Conservation (phyloP, 2,888 invertebrate genomes). For the Rhamnusium bicolor region DNA sequence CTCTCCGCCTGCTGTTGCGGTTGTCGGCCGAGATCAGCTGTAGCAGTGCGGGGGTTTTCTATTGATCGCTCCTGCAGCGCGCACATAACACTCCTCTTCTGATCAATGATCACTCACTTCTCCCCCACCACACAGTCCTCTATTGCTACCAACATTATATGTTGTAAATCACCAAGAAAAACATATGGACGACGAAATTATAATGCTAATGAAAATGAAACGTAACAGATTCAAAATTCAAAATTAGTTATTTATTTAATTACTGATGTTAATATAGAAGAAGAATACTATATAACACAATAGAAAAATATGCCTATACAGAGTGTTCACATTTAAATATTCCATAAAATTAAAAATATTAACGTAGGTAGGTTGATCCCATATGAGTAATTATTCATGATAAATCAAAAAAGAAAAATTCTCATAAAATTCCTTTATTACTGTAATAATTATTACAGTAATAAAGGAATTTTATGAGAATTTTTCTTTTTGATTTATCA, state of each 20-base stretch:
- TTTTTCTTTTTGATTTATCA: too few relatives aligned
- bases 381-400: too few relatives aligned
- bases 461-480: too few relatives aligned
- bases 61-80: constrained; percentile 63
- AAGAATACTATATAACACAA: neutral
- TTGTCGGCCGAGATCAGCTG: constrained; percentile 68
- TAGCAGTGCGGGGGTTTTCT: constrained; percentile 69
- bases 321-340: too few relatives aligned
- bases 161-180: constrained; percentile 29
- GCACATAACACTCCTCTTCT: constrained; percentile 59
- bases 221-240: neutral
- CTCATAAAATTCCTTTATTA: too few relatives aligned
- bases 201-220: constrained; percentile 6
- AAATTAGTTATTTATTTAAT: too few relatives aligned
- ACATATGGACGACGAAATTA: constrained; percentile 21
- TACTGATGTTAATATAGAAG: too few relatives aligned
- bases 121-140: constrained; percentile 54
- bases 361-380: too few relatives aligned
- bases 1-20: constrained; percentile 56
- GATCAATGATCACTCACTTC: constrained; percentile 66
- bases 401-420: too few relatives aligned
- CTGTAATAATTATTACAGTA: too few relatives aligned
- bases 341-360: too few relatives aligned
- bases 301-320: too few relatives aligned
- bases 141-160: constrained; percentile 31